These are phyloP conservation scores for Crocodylus rhombifer DNA, from an alignment of 2,797 vertebrate genomes.

Conservation along the genomic window DNA sequence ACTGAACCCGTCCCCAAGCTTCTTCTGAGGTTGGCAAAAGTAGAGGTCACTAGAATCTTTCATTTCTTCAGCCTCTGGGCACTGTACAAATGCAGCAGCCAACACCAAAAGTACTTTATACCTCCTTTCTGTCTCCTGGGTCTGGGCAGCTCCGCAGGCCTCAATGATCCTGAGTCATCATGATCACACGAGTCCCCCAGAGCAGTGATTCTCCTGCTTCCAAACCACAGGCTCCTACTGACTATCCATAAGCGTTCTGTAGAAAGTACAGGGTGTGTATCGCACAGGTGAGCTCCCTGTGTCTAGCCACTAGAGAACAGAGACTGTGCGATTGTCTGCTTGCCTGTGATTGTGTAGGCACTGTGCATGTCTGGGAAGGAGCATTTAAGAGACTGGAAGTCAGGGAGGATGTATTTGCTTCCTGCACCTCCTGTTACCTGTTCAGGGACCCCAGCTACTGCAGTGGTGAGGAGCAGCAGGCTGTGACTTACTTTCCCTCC, in stretches of 20 bases:
- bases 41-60: not conserved
- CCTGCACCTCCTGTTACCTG: not conserved
- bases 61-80: too few relatives aligned
- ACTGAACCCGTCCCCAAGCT: too few relatives aligned
- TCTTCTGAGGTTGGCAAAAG: not conserved
- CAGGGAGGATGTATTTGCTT: not conserved
- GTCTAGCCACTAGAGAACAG: not conserved
- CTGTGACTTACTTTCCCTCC: accelerated
- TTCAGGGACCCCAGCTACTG: accelerated
- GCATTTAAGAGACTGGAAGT: not conserved
- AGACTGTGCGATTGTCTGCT: accelerated
- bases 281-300: not conserved
- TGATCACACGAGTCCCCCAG: not conserved
- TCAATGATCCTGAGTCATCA: accelerated
- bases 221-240: not conserved
- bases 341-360: not conserved
- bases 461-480: not conserved
- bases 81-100: not conserved
- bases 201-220: not conserved
- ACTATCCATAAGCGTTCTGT: not conserved
- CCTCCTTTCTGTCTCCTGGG: not conserved
- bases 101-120: not conserved
- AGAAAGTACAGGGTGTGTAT: not conserved
- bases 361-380: accelerated
- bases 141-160: not conserved